These are phyloP conservation scores for Pseudococcus viburni DNA, from an alignment of 2,888 invertebrate genomes.

Conservation along the genomic window DNA sequence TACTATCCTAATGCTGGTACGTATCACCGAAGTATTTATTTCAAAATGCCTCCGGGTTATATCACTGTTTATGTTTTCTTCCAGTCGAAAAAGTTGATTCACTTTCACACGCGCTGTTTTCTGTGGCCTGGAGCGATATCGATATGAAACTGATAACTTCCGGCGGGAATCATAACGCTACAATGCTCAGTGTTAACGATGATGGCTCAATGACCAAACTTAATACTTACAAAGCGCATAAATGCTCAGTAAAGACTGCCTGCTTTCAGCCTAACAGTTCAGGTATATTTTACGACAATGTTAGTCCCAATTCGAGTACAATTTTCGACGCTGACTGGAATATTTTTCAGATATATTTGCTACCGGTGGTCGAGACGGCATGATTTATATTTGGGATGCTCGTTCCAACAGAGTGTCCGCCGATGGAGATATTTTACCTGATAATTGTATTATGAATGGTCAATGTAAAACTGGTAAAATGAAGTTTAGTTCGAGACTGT, in stretches of 20 bases:
- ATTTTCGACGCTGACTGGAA: not conserved
- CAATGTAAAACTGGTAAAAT: slow-evolving; percentile 33
- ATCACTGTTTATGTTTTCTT: not conserved
- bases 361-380: slow-evolving; percentile 90
- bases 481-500: not conserved
- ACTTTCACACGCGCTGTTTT: slow-evolving; percentile 91
- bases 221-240: slow-evolving; percentile 80
- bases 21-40: not conserved
- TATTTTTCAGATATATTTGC: slow-evolving; percentile 80
- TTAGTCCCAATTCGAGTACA: not conserved
- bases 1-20: not conserved
- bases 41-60: not conserved
- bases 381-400: slow-evolving; percentile 88
- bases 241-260: slow-evolving; percentile 86
- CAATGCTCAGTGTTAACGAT: slow-evolving; percentile 80
- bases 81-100: slow-evolving; percentile 75
- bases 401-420: slow-evolving; percentile 70
- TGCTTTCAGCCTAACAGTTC: slow-evolving; percentile 80
- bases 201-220: slow-evolving; percentile 66
- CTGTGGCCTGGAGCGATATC: slow-evolving; percentile 87
- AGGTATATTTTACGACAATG: slow-evolving; percentile 70
- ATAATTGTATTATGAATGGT: slow-evolving; percentile 44
- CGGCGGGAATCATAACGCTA: slow-evolving; percentile 87
- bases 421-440: slow-evolving; percentile 19
- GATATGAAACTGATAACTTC: slow-evolving; percentile 86